Base-by-base conservation (phyloP, 2,113 vertebrate species). In the Ia io region DNA sequence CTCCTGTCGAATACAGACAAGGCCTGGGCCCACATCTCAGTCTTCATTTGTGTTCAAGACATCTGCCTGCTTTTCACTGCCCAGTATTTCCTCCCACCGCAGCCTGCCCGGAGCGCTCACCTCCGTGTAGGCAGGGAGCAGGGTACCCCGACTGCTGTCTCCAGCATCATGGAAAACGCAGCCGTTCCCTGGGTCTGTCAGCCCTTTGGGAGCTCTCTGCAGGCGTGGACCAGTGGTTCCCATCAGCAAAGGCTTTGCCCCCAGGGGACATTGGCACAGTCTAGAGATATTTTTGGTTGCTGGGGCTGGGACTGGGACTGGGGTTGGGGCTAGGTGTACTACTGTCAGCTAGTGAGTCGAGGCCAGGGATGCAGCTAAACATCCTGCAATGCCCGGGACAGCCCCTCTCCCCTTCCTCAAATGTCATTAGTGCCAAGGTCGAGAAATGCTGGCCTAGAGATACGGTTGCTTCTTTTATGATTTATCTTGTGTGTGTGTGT, bases 21-120 rank as follows among this genome's bases (percentile, higher is more conserved):
- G 61, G 80, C 42, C 20, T 5, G 91, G 61, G 69, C 73, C 85
- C 23, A 1, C 4, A 3, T 69, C 73, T 92, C 47, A 2, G 73
- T 56, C 85, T 92, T 90, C 80, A 30, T 95, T 53, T 92, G 69
- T 83, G 63, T 88, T 80, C 76, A 6, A 59, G 73, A 84, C 94
- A 78, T 84, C 78, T 37, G 63, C 83, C 56, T 71, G 56, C 40
- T 82, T 95, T 83, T 86, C 35, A 70, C 49, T 63, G 61, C 80
- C 49, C 11, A 2, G 0, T n/a, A 7, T 53, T 96, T 90, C 88
- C 77, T 95, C 84, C 70, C 8, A 5, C 56, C 3, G 3, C 44
- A 18, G 40, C 77, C 80, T 73, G 40, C 44, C 18, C 7, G 44
- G 44, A 23, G 30, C 1, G 0, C 51, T 82, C 42, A 4, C 35